Conservation (phyloP, 2,797 vertebrate genomes). For the Anguilla obscura region DNA sequence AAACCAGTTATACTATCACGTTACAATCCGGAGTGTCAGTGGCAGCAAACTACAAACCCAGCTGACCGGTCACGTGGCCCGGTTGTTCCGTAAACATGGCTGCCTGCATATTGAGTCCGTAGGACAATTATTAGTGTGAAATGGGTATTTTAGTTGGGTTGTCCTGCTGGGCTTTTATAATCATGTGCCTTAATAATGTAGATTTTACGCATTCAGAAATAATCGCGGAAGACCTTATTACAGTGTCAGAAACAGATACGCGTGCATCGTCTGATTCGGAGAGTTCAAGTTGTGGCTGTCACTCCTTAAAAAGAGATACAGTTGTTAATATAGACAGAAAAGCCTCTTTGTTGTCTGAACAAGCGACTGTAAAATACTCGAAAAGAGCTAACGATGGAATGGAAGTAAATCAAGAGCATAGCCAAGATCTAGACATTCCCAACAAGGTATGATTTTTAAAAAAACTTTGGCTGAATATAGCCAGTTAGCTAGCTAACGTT, state of each 20-base stretch:
- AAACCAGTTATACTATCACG: neutral
- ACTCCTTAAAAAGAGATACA: constrained; percentile 48
- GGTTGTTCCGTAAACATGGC: constrained; percentile 27
- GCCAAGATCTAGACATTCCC: neutral
- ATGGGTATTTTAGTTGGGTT: neutral
- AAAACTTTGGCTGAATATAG: neutral
- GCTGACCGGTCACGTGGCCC: constrained; percentile 34
- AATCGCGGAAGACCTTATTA: neutral
- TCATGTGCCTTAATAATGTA: neutral
- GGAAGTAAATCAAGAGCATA: constrained; percentile 2
- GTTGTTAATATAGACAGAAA: constrained; percentile 33
- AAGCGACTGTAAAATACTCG: constrained; percentile 59
- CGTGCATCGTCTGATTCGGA: constrained; percentile 35
- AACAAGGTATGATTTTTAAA: constrained; percentile 54
- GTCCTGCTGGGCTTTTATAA: neutral
- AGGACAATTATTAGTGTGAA: neutral
- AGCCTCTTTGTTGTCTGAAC: constrained; percentile 43
- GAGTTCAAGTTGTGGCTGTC: constrained; percentile 47
- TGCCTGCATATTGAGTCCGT: neutral
- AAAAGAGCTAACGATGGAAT: constrained; percentile 10
- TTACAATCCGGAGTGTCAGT: neutral
- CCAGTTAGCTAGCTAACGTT: neutral
- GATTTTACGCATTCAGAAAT: neutral
- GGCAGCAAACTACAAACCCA: neutral
- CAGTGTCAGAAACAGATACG: constrained; percentile 63